Evolutionary conservation across 2,113 vertebrate genomes (phyloP).

Genomic region (Larimichthys crocea): DNA sequence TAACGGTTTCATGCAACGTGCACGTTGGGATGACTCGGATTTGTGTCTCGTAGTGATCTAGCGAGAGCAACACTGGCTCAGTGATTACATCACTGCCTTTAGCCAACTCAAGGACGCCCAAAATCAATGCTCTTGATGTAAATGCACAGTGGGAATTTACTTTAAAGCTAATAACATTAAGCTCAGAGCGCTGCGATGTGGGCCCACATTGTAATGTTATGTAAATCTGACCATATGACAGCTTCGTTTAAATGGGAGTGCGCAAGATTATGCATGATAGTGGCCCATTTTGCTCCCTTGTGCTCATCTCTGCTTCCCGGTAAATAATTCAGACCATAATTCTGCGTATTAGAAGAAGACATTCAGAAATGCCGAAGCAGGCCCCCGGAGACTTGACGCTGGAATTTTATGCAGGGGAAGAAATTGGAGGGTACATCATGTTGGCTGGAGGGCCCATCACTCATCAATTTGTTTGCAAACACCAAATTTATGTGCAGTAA

Average conservation of each 20-base stretch:
- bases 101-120: conserved; percentile 74
- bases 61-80: conserved; percentile 73
- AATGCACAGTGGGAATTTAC: conserved; percentile 77
- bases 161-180: conserved; percentile 82
- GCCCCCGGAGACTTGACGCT: conserved; percentile 71
- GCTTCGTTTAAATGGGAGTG: conserved; percentile 77
- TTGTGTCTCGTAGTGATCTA: conserved; percentile 49
- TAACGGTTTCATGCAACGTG: conserved; percentile 32
- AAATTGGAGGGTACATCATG: conserved; percentile 74
- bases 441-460: conserved; percentile 80
- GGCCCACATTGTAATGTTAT: conserved; percentile 82
- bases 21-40: conserved; percentile 33
- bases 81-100: conserved; percentile 80
- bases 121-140: conserved; percentile 79
- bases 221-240: conserved; percentile 83
- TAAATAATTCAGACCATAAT: conserved; percentile 80
- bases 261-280: conserved; percentile 77
- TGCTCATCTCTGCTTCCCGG: conserved; percentile 64
- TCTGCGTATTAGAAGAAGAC: conserved; percentile 77
- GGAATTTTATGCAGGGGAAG: conserved; percentile 67
- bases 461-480: conserved; percentile 87
- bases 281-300: conserved; percentile 68
- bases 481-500: conserved; percentile 83
- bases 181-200: conserved; percentile 68
- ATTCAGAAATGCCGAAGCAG: conserved; percentile 69